phyloP scores from a whole-genome alignment of 1,140 invertebrate species.

The Euwallacea fornicatus region DNA sequence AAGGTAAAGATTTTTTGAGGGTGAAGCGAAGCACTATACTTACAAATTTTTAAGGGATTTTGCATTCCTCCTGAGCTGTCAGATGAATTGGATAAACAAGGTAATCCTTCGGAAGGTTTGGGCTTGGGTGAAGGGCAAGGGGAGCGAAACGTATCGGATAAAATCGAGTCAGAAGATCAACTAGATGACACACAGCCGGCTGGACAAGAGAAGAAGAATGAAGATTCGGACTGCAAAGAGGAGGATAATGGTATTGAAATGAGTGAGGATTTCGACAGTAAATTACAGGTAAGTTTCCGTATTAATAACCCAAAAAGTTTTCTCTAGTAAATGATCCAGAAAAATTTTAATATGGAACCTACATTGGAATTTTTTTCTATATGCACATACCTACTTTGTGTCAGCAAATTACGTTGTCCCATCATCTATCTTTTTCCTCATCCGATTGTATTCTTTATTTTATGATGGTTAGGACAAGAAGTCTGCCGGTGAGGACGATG shows the following conservation, averaged over 20 bases:
- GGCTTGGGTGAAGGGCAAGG: conserved; percentile 93
- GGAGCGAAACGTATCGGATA: conserved; percentile 91
- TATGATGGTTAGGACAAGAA: conserved; percentile 72
- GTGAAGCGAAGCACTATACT: neutral
- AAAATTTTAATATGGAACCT: too few species aligned
- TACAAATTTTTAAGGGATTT: conserved; percentile 70
- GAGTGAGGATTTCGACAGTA: conserved; percentile 89
- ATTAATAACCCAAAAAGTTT: too few species aligned
- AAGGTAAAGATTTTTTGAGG: conserved; percentile 62
- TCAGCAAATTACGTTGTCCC: too few species aligned
- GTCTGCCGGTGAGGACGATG: conserved; percentile 61
- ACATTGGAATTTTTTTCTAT: too few species aligned
- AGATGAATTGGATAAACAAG: conserved; percentile 65
- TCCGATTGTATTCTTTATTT: neutral
- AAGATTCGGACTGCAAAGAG: conserved; percentile 82
- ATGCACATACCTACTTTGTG: too few species aligned
- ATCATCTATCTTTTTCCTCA: too few species aligned
- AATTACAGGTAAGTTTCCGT: conserved; percentile 57
- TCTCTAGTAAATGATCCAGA: too few species aligned
- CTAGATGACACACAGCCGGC: conserved; percentile 83
- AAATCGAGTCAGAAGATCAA: conserved; percentile 91
- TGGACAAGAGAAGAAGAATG: conserved; percentile 69
- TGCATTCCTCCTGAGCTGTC: conserved; percentile 84
- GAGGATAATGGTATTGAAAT: conserved; percentile 95
- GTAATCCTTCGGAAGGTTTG: conserved; percentile 67